Evolutionary conservation across 2,797 vertebrate species (phyloP), one percentile per base, ranked within the genome.

Genomic region (Pangasius djambal): DNA sequence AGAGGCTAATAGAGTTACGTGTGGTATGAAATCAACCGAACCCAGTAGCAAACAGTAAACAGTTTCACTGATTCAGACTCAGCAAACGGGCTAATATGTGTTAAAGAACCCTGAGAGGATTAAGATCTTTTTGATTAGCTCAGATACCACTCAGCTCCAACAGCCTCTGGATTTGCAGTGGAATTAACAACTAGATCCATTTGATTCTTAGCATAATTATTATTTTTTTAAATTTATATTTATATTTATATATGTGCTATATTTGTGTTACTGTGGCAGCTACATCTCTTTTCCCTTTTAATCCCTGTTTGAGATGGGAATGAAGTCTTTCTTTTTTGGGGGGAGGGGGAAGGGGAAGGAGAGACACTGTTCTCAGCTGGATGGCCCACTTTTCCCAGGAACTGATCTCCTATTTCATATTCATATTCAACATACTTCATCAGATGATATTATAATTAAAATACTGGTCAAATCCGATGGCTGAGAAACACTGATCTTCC

Each of bases 391-490:
- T 88, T 85, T 52, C 50, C 37, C 28, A 34, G 40, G 63, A 57
- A 85, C 20, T 59, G 10, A 79, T 69, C 70, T 77, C n/a, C 31
- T 78, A 85, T 83, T 83, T 83, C 34, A 57, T 81, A 74, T 34
- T 77, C 87, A 65, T 88, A 52, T 88, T 83, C 59, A 16, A 44
- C 48, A 34, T 74, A 22, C 22, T 88, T 88, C 50, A 77, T 61
- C 61, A 74, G 48, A 77, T 48, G 55, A 85, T 78, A 13, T 22
- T 28, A 81, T 79, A 65, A 48, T n/a, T 79, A 13, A 81, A 70
- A 59, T 48, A 31, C 82, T 20, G 52, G 13, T 63, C 69, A 25
- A n/a, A 83, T 72, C 65, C 37, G 44, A 15, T 28, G 40, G 8
- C 69, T 50, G 34, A 48, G 72, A 69, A 44, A 5, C 7, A 31